A percentile compares a stretch with the other conserved stretches of the same genome.
These are phyloP conservation scores for Leptobrachium ailaonicum DNA, from an alignment of 2,113 vertebrate species.

Conservation along the genomic window DNA sequence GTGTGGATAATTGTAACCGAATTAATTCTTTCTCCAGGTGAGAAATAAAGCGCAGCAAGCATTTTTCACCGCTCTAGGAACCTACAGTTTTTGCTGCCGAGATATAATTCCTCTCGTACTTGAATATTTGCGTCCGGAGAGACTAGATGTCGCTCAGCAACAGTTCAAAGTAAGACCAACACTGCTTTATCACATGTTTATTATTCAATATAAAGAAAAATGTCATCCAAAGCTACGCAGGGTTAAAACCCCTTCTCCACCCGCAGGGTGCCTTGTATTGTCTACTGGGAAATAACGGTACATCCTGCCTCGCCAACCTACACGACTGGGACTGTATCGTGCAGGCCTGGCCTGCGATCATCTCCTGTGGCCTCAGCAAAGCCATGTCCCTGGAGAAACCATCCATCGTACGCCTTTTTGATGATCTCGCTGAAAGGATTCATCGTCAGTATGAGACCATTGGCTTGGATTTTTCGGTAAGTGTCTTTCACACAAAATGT, in stretches of 20 bases:
- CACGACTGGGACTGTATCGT: constrained; percentile 96
- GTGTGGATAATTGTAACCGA: neutral
- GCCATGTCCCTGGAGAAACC: constrained; percentile 96
- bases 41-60: constrained; percentile 92
- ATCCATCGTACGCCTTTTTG: constrained; percentile 92
- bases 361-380: constrained; percentile 90
- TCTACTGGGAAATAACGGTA: constrained; percentile 89
- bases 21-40: constrained; percentile 70
- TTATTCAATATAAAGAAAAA: too few relatives aligned
- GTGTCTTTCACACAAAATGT: constrained; percentile 43
- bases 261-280: constrained; percentile 94
- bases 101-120: constrained; percentile 91
- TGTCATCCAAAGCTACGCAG: too few relatives aligned
- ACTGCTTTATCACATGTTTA: too few relatives aligned
- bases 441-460: constrained; percentile 96
- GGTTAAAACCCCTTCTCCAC: too few relatives aligned
- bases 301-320: constrained; percentile 89
- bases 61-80: constrained; percentile 89
- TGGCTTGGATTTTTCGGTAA: constrained; percentile 87
- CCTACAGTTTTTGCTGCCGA: constrained; percentile 95
- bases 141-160: constrained; percentile 82
- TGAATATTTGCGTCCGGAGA: constrained; percentile 80
- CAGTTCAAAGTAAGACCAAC: constrained; percentile 87
- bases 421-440: constrained; percentile 94
- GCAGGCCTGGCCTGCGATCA: constrained; percentile 89